Base-by-base conservation (phyloP, 2,113 vertebrate genomes). In the Cryptomyrus ogoouensis region DNA sequence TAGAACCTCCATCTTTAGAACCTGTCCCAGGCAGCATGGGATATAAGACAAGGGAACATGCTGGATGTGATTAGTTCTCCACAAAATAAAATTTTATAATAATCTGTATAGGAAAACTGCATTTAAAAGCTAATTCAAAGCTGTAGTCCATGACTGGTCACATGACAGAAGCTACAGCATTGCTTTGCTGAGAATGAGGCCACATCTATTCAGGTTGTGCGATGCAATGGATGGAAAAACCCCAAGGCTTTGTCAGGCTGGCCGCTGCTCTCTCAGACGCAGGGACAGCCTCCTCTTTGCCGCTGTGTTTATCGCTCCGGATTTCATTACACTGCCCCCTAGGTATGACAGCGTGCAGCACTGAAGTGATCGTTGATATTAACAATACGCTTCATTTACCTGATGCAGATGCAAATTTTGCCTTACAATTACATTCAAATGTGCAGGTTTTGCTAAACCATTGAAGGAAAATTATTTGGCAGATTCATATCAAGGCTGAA, bases 191-290 rank as follows among this genome's bases (percentile, higher is more conserved):
- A 44, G 89, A 89, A 84, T 89, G 89, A 89, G 89, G 80, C 31
- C 89, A 84, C 89, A 35, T 56, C 77, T 47, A 85, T 85, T 89
- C 89, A 89, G 89, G 24, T 42, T 89, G 89, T 89, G 80, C 89
- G 17, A 21, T n/a, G 39, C 77, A 62, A 84, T 85, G 80, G 89
- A 89, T 47, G 52, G 31, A 53, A 24, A 80, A 84, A 31, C 53
- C 80, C 77, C 24, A 42, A 89, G 89, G 89, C 52, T 42, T 85
- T 85, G 80, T 89, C 77, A 85, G 39, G 42, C 89, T 58, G 89
- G 15, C 50, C 53, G 24, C 3, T 42, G 50, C 74, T 83, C 50
- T 53, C 19, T 62, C 39, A 89, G 52, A 47, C 15, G 50, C 77
- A 0, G 4, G 31, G 13, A 35, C 27, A 13, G 13, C 74, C 74